Conservation (phyloP, 23 tunicate species). For the Diplosoma virens region DNA sequence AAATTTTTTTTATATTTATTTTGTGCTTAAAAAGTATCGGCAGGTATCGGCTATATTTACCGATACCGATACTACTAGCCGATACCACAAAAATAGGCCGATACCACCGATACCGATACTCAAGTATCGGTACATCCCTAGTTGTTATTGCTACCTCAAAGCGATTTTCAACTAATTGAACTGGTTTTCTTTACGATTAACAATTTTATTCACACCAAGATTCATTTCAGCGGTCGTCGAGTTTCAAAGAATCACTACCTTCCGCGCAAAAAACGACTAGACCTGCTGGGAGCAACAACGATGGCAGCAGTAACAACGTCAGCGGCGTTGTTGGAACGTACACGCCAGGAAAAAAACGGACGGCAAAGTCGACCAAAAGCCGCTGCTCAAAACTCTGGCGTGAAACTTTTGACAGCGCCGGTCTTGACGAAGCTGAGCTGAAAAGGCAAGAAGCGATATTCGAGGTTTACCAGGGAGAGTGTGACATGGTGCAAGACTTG, state of each 20-base stretch:
- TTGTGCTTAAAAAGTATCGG: too few relatives aligned
- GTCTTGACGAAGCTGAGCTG: conserved; percentile 47
- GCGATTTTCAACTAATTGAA: too few relatives aligned
- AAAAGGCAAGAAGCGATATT: conserved; percentile 87
- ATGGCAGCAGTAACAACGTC: conserved; percentile 7
- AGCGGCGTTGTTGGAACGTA: background rate
- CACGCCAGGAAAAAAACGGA: conserved; percentile 12
- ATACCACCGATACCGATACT: too few relatives aligned
- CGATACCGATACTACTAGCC: too few relatives aligned
- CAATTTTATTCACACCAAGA: too few relatives aligned
- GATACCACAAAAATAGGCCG: too few relatives aligned
- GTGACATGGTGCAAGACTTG: conserved; percentile 72
- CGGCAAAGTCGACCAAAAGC: conserved; percentile 25
- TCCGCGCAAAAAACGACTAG: conserved; percentile 68
- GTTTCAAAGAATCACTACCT: conserved; percentile 73
- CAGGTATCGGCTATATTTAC: too few relatives aligned
- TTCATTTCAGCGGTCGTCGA: conserved; percentile 90
- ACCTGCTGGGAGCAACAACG: conserved; percentile 65
- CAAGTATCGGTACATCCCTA: too few relatives aligned
- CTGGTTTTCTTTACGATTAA: too few relatives aligned
- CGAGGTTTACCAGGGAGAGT: conserved; percentile 85
- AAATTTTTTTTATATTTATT: too few relatives aligned
- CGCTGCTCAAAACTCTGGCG: conserved; percentile 81
- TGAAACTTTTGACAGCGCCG: conserved; percentile 76
- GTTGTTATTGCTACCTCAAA: too few relatives aligned